Evolutionary conservation across 37 sponge, comb jelly and placozoan species (phyloP), one percentile per base, ranked within the genome.

Genomic region (Spongia lamella): DNA sequence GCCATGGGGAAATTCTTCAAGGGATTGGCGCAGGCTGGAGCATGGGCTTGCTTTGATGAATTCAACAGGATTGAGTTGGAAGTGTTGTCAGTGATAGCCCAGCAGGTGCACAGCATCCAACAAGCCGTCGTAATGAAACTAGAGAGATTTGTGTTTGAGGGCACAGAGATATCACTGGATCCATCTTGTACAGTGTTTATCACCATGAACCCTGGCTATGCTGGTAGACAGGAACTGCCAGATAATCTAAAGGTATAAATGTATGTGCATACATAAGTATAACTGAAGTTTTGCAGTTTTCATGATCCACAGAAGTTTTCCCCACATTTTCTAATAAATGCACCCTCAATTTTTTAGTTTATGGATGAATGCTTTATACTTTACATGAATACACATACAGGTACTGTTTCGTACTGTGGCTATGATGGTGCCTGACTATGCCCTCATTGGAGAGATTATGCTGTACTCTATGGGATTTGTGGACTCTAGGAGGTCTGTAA

Each of bases 1-100:
- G 97, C 97, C 22, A 97, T 97, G 97, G 94, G 97, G 30, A 97
- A 97, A 79, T 97, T 97, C 80, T 93, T 97, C 82, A 93, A 97
- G 58, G 97, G 97, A 4, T 82, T 97, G 37, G 97, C 97, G 15
- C 97, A 96, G 77, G 98, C 98, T 59, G 98, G 98, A 37, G 98
- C 98, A 24, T 97, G 98, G 98, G 89, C 98, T 32, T 94, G 98
- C 53, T 96, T 96, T 74, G 97, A 96, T 79, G 97, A 96, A 80
- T 96, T 96, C 83, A 96, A 96, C 69, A 77, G 97, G 4, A 96
- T 96, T 72, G 97, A 96, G 75, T 73, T 96, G 67, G 97, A 96
- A 79, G 94, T 90, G 55, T 50, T 78, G 38, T 96, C 97, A 47
- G 97, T 96, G 79, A 89, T 96, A 68, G 97, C 97, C n/a, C 97